Base-by-base conservation (phyloP, 2,888 invertebrate species). In the Cataglyphis livida region DNA sequence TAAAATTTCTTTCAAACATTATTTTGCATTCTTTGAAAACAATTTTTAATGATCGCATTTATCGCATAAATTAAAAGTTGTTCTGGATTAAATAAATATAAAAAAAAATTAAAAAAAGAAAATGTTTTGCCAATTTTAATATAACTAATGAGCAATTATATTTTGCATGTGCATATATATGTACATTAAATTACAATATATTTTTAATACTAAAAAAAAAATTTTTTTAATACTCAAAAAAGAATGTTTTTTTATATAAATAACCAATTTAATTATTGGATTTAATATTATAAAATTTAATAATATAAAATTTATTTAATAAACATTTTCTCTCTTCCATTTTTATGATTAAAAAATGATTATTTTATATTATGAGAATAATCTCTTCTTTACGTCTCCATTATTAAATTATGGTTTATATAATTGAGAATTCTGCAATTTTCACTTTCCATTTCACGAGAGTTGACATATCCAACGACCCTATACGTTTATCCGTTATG, bases 41-140 rank as follows among this genome's bases (percentile, higher is more conserved):
- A 59, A 28, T 41, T 71, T 57, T 73, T 71, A 38, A 28, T 21
- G 38, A 73, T 1, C n/a, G 7, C 6, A 73, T 32, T 32, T 44
- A 74, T 61, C 6, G 4, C 7, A 28, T 6, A 6, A 54, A 21
- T 70, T 70, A 35, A 25, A 35, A 70, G 9, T 70, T 0, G 21
- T 70, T 64, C n/a, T 64, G 18, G n/a, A 28, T 62, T 32, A 62
- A 32, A 62, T 10, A 35, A 62, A 12, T 35, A 65, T 21, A 5
- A 48, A n/a, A 38, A 25, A 64, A 25, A 48, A 35, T 25, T 64
- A 7, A 35, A 35, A 35, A 35, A 35, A 32, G 18, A 25, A 59
- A 48, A n/a, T 51, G 12, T 51, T 64, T 44, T 21, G 15, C 25
- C 2, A 12, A 64, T 54, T 1, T 65, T 18, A 25, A 35, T 35